Evolutionary conservation across 1,140 invertebrate genomes (phyloP).

Genomic region (Drosophila auraria): DNA sequence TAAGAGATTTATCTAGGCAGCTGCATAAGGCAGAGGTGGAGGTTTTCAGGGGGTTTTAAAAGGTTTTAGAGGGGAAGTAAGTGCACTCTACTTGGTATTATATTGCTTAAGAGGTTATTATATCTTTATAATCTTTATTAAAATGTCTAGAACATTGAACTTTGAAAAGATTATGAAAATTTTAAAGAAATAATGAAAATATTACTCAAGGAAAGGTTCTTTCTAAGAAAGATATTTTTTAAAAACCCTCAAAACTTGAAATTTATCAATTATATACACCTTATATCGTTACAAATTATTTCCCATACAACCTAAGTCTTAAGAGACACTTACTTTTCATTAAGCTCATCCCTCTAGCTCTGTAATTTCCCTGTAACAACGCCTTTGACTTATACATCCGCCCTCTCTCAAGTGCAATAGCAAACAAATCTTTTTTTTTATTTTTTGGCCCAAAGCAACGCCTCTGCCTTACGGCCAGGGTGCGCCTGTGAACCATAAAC

Average conservation of each 20-base stretch:
- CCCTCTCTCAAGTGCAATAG: slow-evolving; percentile 54
- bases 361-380: slow-evolving; percentile 9
- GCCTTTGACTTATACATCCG: slow-evolving; percentile 12
- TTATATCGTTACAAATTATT: neutral
- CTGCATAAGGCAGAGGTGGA: slow-evolving; percentile 2
- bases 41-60: slow-evolving; percentile 7
- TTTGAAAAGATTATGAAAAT: too few species aligned
- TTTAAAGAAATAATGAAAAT: neutral
- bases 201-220: neutral
- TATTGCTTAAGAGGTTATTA: too few species aligned
- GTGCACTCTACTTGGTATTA: too few species aligned
- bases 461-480: slow-evolving; percentile 27
- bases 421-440: slow-evolving; percentile 12
- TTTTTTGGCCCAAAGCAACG: slow-evolving; percentile 16
- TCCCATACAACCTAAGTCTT: neutral
- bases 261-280: neutral
- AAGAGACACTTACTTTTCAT: neutral
- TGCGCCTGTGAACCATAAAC: slow-evolving; percentile 29
- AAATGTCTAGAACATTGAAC: neutral
- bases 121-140: neutral
- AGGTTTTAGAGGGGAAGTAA: neutral
- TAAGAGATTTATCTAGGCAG: slow-evolving; percentile 55
- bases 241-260: neutral
- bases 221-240: neutral
- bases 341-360: neutral